Percentiles rank a stretch among this genome's conserved stretches.
Evolutionary conservation across 1,140 invertebrate genomes (phyloP).

Genomic region (Phymorhynchus buccinoides): DNA sequence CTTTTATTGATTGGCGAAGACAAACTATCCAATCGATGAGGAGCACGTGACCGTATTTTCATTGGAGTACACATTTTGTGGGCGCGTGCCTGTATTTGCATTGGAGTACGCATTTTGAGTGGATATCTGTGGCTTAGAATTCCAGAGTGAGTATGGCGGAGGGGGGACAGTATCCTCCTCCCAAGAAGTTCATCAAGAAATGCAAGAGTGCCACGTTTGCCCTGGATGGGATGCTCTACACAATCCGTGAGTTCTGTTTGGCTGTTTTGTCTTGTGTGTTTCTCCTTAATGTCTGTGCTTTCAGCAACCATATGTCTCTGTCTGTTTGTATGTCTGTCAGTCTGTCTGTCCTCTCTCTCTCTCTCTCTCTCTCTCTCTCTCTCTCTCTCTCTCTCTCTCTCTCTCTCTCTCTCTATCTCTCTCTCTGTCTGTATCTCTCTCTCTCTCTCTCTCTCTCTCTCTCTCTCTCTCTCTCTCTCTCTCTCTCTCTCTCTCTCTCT

Average conservation of each 20-base stretch:
- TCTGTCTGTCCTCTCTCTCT: too few relatives aligned
- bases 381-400: too few relatives aligned
- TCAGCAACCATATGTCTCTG: too few relatives aligned
- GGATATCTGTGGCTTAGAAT: not conserved
- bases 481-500: too few relatives aligned
- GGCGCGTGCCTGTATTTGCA: not conserved
- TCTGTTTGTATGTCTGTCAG: too few relatives aligned
- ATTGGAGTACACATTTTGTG: not conserved
- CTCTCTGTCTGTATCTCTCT: too few relatives aligned
- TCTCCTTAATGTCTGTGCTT: not conserved
- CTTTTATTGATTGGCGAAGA: not conserved
- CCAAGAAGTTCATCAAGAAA: slow-evolving; percentile 59
- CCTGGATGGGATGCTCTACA: slow-evolving; percentile 84
- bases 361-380: too few relatives aligned
- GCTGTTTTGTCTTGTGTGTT: not conserved
- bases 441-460: not conserved
- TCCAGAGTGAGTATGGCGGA: not conserved
- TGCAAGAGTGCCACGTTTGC: slow-evolving; percentile 81
- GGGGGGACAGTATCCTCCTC: slow-evolving; percentile 36
- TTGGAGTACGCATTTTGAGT: not conserved
- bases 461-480: not conserved
- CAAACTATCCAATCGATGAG: too few relatives aligned
- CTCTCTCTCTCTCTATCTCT: not conserved
- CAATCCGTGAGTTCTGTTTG: slow-evolving; percentile 80
- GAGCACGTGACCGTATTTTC: not conserved